Base-by-base conservation (phyloP, 1,140 invertebrate genomes). In the Aphaenogaster floridana region DNA sequence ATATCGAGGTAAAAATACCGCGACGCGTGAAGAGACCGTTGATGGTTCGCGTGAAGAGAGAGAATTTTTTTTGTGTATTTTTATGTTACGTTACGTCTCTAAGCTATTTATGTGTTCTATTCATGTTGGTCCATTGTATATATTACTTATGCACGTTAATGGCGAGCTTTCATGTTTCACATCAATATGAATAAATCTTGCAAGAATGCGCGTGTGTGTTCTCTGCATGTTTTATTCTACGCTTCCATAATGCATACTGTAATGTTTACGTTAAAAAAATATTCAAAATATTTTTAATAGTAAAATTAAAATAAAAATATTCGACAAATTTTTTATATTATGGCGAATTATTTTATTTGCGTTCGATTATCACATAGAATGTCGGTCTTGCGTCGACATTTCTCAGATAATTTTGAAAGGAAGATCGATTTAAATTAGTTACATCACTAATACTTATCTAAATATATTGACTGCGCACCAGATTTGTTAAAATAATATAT, bases 1-100 rank as follows among this genome's bases (percentile, higher is more conserved):
- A 59, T 84, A 84, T 50, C 69, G 54, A 84, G 42, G n/a, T 74
- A 50, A 84, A 84, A 84, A 84, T 84, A 84, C 2, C n/a, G 45
- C 21, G 36, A 34, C 50, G 63, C 79, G 9, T 11, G 28, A 61
- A 48, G 4, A 61, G 68, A 74, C 5, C 21, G 52, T 15, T 59
- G 52, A 83, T 81, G 48, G 21, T 17, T 74, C 28, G 21, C 17
- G 50, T 2, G 28, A 7, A 21, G 28, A 81, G 15, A 84, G 42
- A 76, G 5, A n/a, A 50, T 80, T 45, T 42, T 42, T 84, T 50
- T 48, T 6, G 11, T 42, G n/a, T 28, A 39, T 21, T 84, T 83
- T 76, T 42, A 17, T 17, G 45, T 48, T 39, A 50, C 52, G 17
- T 39, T 39, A 39, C 15, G 45, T 76, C 42, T 13, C 21, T 61